phyloP scores from a whole-genome alignment of 2,888 invertebrate species.

The Lycocerus yunnanus region DNA sequence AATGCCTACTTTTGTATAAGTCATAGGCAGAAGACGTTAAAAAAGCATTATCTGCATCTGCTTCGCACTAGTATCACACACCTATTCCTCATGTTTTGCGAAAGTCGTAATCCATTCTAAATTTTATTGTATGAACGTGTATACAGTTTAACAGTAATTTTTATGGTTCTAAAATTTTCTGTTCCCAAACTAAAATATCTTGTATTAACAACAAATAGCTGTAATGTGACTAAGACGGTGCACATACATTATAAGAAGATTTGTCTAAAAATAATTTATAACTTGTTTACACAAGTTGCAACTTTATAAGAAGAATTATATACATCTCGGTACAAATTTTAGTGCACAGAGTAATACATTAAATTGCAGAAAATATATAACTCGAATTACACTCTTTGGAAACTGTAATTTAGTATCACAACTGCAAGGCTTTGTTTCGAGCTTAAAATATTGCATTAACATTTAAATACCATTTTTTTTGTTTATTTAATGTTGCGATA shows the following conservation, averaged over 20 bases:
- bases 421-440: background rate
- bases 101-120: slow-evolving; percentile 4
- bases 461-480: background rate
- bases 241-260: background rate
- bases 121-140: background rate
- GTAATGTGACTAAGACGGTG: background rate
- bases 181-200: background rate
- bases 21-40: slow-evolving; percentile 21
- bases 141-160: background rate
- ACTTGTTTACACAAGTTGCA: background rate
- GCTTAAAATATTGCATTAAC: background rate
- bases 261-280: background rate
- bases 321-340: background rate
- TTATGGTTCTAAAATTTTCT: background rate
- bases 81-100: slow-evolving; percentile 14
- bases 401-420: background rate
- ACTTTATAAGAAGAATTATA: background rate
- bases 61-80: slow-evolving; percentile 9
- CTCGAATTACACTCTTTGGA: background rate
- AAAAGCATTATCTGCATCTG: slow-evolving; percentile 26
- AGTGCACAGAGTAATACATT: background rate
- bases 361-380: background rate
- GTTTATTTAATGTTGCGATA: background rate
- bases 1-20: slow-evolving; percentile 29
- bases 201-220: background rate